Evolutionary conservation across 2,888 invertebrate species (phyloP).

Genomic region (Neoitamus cyanurus): DNA sequence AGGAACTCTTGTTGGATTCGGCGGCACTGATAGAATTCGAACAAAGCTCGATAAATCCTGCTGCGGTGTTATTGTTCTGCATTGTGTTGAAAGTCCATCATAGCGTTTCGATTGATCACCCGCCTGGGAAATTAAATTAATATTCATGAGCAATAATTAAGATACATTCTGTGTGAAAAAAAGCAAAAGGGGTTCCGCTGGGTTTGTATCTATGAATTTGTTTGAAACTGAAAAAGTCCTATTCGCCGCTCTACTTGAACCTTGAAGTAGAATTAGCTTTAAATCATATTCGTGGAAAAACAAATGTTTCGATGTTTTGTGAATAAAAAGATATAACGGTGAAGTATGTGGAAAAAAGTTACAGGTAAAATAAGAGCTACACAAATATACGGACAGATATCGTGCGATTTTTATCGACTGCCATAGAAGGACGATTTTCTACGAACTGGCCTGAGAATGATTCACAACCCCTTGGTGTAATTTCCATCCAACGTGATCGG

Average conservation of each 20-base stretch:
- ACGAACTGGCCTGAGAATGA: not conserved
- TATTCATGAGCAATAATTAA: not conserved
- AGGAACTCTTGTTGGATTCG: constrained; percentile 66
- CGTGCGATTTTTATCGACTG: not conserved
- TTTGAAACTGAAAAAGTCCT: not conserved
- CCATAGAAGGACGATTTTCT: not conserved
- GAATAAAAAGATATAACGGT: not conserved
- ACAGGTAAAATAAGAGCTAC: not conserved
- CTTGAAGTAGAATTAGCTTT: not conserved
- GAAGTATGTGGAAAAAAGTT: not conserved
- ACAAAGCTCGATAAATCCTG: constrained; percentile 76
- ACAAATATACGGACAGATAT: not conserved
- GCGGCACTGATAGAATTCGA: constrained; percentile 72
- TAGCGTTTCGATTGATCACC: constrained; percentile 86
- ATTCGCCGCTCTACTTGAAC: too few relatives aligned
- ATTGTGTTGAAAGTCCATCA: constrained; percentile 81
- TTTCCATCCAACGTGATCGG: not conserved
- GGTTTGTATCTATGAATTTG: not conserved
- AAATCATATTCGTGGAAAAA: not conserved
- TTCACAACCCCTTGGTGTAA: not conserved
- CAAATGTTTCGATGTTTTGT: not conserved
- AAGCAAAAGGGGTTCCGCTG: not conserved
- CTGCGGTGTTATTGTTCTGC: constrained; percentile 75
- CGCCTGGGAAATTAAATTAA: constrained; percentile 69
- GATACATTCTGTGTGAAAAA: not conserved